These are phyloP conservation scores for Smithornis capensis DNA, from an alignment of 2,113 vertebrate genomes.

Conservation along the genomic window DNA sequence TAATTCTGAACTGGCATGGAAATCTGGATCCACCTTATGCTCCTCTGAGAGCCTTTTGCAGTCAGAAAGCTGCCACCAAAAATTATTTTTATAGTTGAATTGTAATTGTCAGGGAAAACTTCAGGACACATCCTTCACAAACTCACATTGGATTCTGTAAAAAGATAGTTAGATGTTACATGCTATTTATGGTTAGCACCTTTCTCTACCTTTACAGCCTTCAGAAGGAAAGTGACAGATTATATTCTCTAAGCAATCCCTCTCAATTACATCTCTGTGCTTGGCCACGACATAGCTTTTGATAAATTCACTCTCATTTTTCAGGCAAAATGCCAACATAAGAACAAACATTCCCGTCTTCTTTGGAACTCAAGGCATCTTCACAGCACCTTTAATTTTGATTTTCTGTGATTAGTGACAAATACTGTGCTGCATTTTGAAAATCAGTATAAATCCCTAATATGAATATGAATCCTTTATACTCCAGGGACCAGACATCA, in stretches of 20 bases:
- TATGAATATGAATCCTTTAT: not conserved
- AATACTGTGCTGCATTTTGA: not conserved
- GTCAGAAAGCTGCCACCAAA: not conserved
- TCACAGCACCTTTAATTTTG: not conserved
- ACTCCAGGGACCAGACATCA: not conserved
- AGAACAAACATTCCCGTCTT: not conserved
- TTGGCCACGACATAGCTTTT: not conserved
- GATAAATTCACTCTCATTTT: not conserved
- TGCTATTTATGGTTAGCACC: not conserved
- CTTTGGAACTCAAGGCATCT: not conserved
- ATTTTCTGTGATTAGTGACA: not conserved
- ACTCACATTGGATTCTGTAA: not conserved
- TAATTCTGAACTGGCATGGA: not conserved
- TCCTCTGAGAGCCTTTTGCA: slow-evolving; percentile 1
- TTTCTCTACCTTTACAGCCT: not conserved
- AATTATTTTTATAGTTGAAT: not conserved
- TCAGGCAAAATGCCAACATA: not conserved
- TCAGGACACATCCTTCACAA: not conserved
- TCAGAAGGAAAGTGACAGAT: not conserved
- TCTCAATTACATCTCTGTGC: not conserved
- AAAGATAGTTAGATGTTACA: not conserved
- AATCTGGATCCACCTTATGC: not conserved
- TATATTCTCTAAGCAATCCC: not conserved
- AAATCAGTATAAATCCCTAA: not conserved
- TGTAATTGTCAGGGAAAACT: not conserved